These are phyloP conservation scores for Sciurus niger DNA, from an alignment of 2,113 vertebrate species.

Conservation along the genomic window DNA sequence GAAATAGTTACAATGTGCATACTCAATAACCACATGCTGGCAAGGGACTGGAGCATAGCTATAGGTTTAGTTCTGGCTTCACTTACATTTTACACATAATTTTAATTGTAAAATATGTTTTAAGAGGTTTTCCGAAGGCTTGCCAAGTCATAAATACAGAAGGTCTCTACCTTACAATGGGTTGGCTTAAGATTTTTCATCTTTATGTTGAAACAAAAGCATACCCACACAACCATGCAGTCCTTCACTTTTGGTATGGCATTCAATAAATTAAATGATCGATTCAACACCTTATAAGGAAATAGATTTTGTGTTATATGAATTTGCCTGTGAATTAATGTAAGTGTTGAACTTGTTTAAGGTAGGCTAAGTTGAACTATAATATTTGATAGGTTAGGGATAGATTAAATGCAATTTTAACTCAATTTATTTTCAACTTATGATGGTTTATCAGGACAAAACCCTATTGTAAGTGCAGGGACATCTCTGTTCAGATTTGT, in stretches of 20 bases:
- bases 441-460: not conserved
- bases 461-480: not conserved
- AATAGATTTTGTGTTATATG: not conserved
- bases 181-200: not conserved
- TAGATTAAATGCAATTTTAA: not conserved
- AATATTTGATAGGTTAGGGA: not conserved
- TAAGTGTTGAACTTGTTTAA: not conserved
- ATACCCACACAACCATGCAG: not conserved
- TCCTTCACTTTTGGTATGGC: not conserved
- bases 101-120: not conserved
- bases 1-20: rapidly evolving
- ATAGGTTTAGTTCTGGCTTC: not conserved
- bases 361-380: not conserved
- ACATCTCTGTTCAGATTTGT: not conserved
- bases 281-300: not conserved
- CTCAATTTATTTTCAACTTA: not conserved
- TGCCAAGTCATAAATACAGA: not conserved
- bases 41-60: not conserved
- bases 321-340: not conserved
- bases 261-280: not conserved
- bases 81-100: not conserved
- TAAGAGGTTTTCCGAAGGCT: not conserved
- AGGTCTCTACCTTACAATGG: not conserved
- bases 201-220: not conserved
- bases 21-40: rapidly evolving